Evolutionary conservation across 2,888 invertebrate genomes (phyloP), one percentile per base, ranked within the genome.

Genomic region (Halocaridina rubra): DNA sequence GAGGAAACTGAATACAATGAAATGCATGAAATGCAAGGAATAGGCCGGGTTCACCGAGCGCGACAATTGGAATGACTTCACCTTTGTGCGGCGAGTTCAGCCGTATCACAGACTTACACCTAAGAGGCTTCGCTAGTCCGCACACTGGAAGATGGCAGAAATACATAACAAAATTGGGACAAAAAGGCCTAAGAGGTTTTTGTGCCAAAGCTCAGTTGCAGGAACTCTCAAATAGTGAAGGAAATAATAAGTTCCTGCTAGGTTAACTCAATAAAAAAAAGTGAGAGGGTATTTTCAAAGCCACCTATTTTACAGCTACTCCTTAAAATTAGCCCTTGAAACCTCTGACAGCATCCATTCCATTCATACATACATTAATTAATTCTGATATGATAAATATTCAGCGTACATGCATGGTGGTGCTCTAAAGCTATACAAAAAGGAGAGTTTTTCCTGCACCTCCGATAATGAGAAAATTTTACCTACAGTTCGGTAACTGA

Each of bases 71-170:
- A 81, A 81, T 81, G 81, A 81, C 81, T 81, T 81, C 81, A 81
- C 81, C 76, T 67, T 53, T 74, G 81, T 75, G 81, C 76, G 81
- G 75, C 67, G 69, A 76, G 81, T 75, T 81, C 76, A 75, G 75
- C 81, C 81, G 75, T 81, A 81, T 81, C 81, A 81, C 81, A 81
- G 81, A 81, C 81, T 67, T 76, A 81, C 80, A 81, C 81, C 81
- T 76, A 81, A 32, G 81, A 72, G 81, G 72, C 81, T 39, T 81
- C 76, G 53, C 81, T 81, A 75, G 67, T 29, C 76, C 81, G 81
- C 76, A 67, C 81, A 59, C 81, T 76, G 75, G 81, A 81, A 81
- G 81, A 67, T 67, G 75, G 64, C 67, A 46, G 46, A 13, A 16
- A 46, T 46, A 46, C 10, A 13, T 13, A 46, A 46, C n/a, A n/a